Evolutionary conservation across 2,888 invertebrate species (phyloP), one percentile per base, ranked within the genome.

Genomic region (Archips crataeganus): DNA sequence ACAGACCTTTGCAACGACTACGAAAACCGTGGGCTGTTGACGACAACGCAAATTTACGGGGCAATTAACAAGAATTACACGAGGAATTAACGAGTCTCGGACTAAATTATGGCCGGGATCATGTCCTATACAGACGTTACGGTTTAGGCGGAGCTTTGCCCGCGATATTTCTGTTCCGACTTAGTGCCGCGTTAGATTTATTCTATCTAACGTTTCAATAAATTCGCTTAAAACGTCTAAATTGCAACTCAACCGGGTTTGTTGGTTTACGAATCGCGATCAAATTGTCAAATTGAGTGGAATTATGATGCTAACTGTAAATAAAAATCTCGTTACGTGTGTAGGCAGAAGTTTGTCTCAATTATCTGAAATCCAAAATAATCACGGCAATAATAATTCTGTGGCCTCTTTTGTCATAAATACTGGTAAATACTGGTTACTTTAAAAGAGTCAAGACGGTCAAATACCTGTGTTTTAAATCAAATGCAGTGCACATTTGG

Each of bases 401-500:
- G 76, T 74, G 82, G 84, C 82, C 78, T 84, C 81, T 85, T 85
- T 82, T 81, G 82, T 85, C 86, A 73, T 76, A 77, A 71, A 67
- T 71, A 74, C 54, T 71, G 15, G 61, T 76, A 77, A 71, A 67
- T 71, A 74, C 54, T 71, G 15, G 61, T 70, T 74, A 34, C 49
- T 69, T 69, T 64, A 69, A 69, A 80, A 85, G 82, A 78, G 80
- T 82, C 81, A 83, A 85, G 80, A 85, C 91, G 92, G 91, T 91
- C 91, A 92, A 91, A 89, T 91, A 92, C 91, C 91, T 92, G 89
- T 81, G 83, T 85, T 90, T 88, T 85, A 89, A 91, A 91, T 91
- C 88, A 90, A 86, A 87, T 84, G 78, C 84, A 84, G 86, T 86
- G 84, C 83, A 81, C 74, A 70, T 74, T 86, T 80, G 81, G 82